A percentile compares a stretch with the other conserved stretches of the same genome.
Evolutionary conservation across 92 coral and sea anemone genomes (phyloP).

Genomic region (Epizoanthus ramosus): DNA sequence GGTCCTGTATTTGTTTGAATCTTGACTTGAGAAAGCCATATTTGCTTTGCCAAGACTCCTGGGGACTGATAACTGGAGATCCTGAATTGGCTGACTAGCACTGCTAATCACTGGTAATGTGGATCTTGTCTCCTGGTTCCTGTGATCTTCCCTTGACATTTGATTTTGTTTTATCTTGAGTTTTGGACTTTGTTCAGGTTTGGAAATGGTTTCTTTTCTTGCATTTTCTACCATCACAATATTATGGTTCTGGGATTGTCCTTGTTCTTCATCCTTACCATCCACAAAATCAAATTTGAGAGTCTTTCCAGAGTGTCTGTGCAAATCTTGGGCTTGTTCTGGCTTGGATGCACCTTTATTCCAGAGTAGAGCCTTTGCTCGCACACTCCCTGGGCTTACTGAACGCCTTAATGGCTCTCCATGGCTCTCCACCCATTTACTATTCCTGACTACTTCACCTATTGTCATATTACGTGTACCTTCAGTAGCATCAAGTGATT

Average conservation of each 20-base stretch:
- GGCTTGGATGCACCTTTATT: constrained; percentile 10
- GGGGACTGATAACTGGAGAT: not conserved
- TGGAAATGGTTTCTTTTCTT: not conserved
- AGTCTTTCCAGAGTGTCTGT: not conserved
- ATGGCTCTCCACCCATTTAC: constrained; percentile 38
- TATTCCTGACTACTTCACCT: constrained; percentile 24
- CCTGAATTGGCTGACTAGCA: constrained; percentile 4
- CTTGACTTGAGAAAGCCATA: constrained; percentile 1
- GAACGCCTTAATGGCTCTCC: not conserved
- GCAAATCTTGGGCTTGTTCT: not conserved
- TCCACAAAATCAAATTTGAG: constrained; percentile 1
- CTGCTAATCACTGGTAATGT: not conserved
- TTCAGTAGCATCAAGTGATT: not conserved
- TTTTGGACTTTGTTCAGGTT: not conserved
- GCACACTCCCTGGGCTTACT: constrained; percentile 40
- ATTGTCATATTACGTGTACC: not conserved
- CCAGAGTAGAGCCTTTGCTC: constrained; percentile 36
- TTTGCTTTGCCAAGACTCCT: constrained; percentile 10
- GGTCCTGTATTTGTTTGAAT: not conserved
- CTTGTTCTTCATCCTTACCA: not conserved
- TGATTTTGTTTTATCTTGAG: no score
- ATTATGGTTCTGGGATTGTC: constrained; percentile 1
- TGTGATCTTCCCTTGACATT: no score
- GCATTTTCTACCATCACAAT: not conserved
- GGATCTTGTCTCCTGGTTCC: not conserved